A percentile compares a stretch with the other conserved stretches of the same genome.
Evolutionary conservation across 2,113 vertebrate genomes (phyloP).

Genomic region (Theropithecus gelada): DNA sequence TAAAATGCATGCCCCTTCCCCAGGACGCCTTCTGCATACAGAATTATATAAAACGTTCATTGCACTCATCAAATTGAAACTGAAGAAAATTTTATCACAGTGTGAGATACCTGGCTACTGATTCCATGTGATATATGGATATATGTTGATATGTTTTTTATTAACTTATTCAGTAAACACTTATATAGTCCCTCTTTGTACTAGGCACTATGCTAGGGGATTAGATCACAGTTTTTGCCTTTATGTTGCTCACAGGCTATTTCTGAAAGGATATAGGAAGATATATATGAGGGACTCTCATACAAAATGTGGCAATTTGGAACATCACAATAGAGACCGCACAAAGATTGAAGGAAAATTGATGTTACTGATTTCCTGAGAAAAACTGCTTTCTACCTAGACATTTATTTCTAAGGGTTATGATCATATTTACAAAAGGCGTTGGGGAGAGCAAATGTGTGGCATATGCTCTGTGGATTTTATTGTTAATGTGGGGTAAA

Average conservation of each 20-base stretch:
- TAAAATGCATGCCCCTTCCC: not conserved
- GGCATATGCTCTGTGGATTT: not conserved
- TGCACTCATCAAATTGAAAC: not conserved
- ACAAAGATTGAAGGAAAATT: not conserved
- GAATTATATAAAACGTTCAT: not conserved
- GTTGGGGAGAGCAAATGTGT: not conserved
- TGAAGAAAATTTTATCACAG: not conserved
- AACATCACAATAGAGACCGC: not conserved
- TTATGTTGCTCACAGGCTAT: not conserved
- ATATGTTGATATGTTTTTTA: not conserved
- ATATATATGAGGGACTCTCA: not conserved
- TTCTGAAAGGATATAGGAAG: not conserved
- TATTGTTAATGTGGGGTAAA: not conserved
- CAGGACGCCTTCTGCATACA: not conserved
- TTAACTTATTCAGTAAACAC: slow-evolving; percentile 1
- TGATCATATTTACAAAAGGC: not conserved
- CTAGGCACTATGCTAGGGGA: not conserved
- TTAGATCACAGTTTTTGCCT: not conserved
- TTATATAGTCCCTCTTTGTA: not conserved
- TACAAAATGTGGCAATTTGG: not conserved
- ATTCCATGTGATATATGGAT: not conserved
- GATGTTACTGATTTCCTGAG: not conserved
- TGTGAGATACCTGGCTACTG: not conserved
- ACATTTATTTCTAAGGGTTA: not conserved
- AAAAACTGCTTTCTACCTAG: not conserved